Percentiles rank a stretch among this genome's conserved stretches.
phyloP scores from a whole-genome alignment of 2,797 vertebrate species.

The Hyperoplus lanceolatus region DNA sequence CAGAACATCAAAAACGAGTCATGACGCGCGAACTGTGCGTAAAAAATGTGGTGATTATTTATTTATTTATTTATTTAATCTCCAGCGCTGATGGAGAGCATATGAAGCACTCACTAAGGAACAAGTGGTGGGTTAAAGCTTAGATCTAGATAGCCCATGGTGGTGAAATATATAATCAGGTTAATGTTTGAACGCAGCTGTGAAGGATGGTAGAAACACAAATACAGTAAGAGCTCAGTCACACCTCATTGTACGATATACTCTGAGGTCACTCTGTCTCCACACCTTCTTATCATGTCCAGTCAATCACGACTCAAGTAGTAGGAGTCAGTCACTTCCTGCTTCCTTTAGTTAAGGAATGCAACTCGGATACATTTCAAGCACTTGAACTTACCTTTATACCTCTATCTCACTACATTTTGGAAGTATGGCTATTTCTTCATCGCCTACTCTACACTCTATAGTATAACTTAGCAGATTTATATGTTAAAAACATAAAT shows the following conservation, averaged over 20 bases:
- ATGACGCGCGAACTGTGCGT: conserved; percentile 43
- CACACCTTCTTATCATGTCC: neutral
- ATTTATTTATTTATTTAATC: conserved; percentile 29
- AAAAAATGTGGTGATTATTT: conserved; percentile 7
- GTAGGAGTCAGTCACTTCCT: too few relatives aligned
- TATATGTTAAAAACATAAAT: neutral
- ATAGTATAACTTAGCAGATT: neutral
- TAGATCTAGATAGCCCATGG: neutral
- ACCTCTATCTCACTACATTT: neutral
- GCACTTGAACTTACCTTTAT: too few relatives aligned
- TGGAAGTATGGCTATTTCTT: neutral
- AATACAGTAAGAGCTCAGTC: conserved; percentile 4
- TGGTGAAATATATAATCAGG: neutral
- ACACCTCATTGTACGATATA: neutral
- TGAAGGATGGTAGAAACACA: neutral
- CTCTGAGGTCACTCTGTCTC: neutral
- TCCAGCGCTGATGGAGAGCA: conserved; percentile 20
- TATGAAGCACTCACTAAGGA: neutral
- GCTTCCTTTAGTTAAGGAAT: too few relatives aligned
- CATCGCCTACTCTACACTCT: too few relatives aligned
- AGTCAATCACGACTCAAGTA: too few relatives aligned
- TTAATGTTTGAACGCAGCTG: neutral
- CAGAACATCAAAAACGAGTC: conserved; percentile 4
- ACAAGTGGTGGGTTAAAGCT: neutral
- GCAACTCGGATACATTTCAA: too few relatives aligned